Base-by-base conservation (phyloP, 2,797 vertebrate species). In the Bucorvus abyssinicus region DNA sequence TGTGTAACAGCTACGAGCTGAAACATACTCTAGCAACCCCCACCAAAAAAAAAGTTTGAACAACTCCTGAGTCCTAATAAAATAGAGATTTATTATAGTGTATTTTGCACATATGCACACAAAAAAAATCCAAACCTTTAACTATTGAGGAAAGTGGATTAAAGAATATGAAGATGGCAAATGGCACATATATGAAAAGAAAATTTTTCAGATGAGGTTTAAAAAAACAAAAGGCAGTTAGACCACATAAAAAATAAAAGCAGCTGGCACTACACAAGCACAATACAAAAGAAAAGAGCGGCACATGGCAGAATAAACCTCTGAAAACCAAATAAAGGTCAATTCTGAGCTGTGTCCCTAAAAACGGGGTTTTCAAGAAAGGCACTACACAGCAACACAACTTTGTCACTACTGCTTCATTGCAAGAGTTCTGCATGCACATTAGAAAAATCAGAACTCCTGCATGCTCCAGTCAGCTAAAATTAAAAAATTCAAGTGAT, bases 101-200 rank as follows among this genome's bases (percentile, higher is more conserved):
- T 18, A 50, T 44, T 53, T 12, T 18, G 9, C 16, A 44, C 12
- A 45, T 7, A 78, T 10, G 56, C 16, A 55, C 14, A 29, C 34
- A 38, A 12, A 67, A 52, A 40, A 73, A 44, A 38, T 38, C 8
- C 24, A 63, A 20, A 34, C 50, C 34, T 38, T 19, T 81, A 24
- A 67, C 30, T 67, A 22, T 0, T 60, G 36, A 73, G 14, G 36
- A 36, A 76, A 77, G 34, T 3, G 60, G 15, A 68, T 49, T 53
- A 45, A 82, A 84, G 17, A 78, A 53, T 17, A 49, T 3, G 12
- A 84, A 70, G 27, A 42, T 10, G 10, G 64, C 2, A 14, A 74
- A 29, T 1, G 1, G 20, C 14, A 61, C 6, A 17, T 4, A 34
- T 0, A 47, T 5, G 10, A 7, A 40, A 10, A 20, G 10, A 7